phyloP scores from a whole-genome alignment of 1,140 invertebrate genomes.

The Drosophila rufa region DNA sequence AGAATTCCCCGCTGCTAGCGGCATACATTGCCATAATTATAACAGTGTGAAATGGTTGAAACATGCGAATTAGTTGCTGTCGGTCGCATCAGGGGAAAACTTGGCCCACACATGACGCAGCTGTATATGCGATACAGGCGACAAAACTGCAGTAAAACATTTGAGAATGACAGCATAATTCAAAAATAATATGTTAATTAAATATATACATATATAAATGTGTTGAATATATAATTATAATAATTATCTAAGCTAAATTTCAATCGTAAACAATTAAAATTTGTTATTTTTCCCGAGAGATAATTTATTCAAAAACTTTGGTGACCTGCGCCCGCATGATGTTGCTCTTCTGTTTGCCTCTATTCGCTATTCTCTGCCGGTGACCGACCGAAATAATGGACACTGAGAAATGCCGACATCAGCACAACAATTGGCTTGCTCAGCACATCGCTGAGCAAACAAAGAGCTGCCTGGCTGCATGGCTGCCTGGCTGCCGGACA shows the following conservation, averaged over 20 bases:
- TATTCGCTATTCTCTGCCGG: conserved; percentile 4
- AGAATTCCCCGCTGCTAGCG: conserved; percentile 46
- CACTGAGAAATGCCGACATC: conserved; percentile 25
- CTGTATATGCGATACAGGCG: conserved; percentile 31
- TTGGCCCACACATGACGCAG: conserved; percentile 34
- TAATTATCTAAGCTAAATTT: too few relatives aligned
- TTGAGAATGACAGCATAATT: not conserved
- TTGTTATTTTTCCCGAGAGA: too few relatives aligned
- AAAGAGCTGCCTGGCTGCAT: not conserved
- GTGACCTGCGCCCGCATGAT: conserved; percentile 20
- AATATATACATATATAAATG: not conserved
- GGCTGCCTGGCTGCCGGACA: not conserved
- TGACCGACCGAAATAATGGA: conserved; percentile 30
- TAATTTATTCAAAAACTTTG: not conserved
- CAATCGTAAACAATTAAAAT: not conserved
- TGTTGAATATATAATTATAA: too few relatives aligned
- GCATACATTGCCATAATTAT: conserved; percentile 69
- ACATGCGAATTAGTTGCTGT: conserved; percentile 70
- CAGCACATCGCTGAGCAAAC: conserved; percentile 23
- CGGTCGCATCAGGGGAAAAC: conserved; percentile 26
- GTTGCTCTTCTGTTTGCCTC: conserved; percentile 6
- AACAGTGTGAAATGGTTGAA: conserved; percentile 62
- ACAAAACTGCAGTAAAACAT: conserved; percentile 9
- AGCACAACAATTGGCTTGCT: conserved; percentile 43
- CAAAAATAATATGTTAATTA: too few relatives aligned